A percentile compares a stretch with the other conserved stretches of the same genome.
phyloP scores from a whole-genome alignment of 2,113 vertebrate species.

The Chrysochloris asiatica region DNA sequence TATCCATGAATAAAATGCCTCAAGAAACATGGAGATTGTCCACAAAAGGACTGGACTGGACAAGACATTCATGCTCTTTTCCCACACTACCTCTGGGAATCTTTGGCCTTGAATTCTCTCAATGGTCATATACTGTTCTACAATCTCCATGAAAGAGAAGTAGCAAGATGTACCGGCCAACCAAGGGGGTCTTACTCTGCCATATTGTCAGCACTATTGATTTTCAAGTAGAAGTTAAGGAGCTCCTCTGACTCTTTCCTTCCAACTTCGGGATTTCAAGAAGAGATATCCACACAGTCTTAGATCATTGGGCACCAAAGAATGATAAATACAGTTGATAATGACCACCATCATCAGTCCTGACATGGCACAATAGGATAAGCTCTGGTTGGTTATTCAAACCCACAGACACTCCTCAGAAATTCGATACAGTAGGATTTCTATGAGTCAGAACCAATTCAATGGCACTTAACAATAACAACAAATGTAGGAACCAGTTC shows the following conservation, averaged over 20 bases:
- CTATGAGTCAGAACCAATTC: too few relatives aligned
- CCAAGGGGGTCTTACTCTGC: not conserved
- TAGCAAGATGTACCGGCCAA: not conserved
- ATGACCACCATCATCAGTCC: not conserved
- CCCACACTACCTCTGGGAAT: not conserved
- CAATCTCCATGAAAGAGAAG: not conserved
- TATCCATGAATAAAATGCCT: slow-evolving; percentile 54
- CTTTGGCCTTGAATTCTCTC: not conserved
- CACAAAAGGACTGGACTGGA: not conserved
- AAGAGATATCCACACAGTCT: not conserved
- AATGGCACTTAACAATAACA: too few relatives aligned
- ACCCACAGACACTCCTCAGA: too few relatives aligned
- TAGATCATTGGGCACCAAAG: not conserved
- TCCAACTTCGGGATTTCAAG: not conserved
- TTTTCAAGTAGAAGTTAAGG: slow-evolving; percentile 29
- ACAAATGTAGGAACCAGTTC: not conserved
- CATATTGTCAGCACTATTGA: not conserved
- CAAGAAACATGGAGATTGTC: not conserved
- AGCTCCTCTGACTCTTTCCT: not conserved
- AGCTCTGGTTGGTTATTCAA: too few relatives aligned
- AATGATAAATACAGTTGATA: not conserved
- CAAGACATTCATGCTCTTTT: not conserved
- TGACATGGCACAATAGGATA: too few relatives aligned
- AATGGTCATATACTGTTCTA: not conserved
- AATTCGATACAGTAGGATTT: too few relatives aligned